Evolutionary conservation across 2,797 vertebrate species (phyloP).

Genomic region (Bradypodion pumilum): DNA sequence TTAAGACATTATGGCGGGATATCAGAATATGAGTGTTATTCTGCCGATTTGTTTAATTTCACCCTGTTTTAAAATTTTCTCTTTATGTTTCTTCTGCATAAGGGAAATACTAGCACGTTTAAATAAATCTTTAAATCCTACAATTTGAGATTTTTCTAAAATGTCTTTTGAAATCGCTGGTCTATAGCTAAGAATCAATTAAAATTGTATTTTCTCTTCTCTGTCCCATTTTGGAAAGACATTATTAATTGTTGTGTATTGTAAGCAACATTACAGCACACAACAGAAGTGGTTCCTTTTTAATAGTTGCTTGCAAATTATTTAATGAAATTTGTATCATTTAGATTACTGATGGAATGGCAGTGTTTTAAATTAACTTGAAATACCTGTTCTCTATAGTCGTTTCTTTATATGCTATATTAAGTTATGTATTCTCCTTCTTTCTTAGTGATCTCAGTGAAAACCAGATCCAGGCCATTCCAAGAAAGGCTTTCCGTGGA

Average conservation of each 20-base stretch:
- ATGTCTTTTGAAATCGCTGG: background rate
- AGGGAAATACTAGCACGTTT: background rate
- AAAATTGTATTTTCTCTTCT: constrained; percentile 1
- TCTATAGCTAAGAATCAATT: background rate
- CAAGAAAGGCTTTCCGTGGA: constrained; percentile 96
- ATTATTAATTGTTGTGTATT: background rate
- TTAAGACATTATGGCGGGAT: background rate
- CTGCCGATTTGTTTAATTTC: background rate
- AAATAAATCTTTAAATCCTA: background rate
- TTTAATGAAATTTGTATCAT: constrained; percentile 17
- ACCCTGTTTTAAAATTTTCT: background rate
- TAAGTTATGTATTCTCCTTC: constrained; percentile 24
- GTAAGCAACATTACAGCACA: constrained; percentile 27
- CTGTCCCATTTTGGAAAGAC: background rate
- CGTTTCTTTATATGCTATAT: background rate
- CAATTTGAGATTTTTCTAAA: background rate
- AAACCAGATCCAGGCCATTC: constrained; percentile 97
- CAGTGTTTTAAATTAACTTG: background rate
- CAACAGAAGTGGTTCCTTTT: constrained; percentile 17
- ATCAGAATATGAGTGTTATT: background rate
- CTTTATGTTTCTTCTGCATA: background rate
- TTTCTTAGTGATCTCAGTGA: constrained; percentile 91
- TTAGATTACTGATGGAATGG: constrained; percentile 15
- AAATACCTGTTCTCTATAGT: constrained; percentile 16
- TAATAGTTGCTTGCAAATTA: constrained; percentile 38